These are phyloP conservation scores for Achatina immaculata DNA, from an alignment of 1,140 invertebrate genomes.

Conservation along the genomic window DNA sequence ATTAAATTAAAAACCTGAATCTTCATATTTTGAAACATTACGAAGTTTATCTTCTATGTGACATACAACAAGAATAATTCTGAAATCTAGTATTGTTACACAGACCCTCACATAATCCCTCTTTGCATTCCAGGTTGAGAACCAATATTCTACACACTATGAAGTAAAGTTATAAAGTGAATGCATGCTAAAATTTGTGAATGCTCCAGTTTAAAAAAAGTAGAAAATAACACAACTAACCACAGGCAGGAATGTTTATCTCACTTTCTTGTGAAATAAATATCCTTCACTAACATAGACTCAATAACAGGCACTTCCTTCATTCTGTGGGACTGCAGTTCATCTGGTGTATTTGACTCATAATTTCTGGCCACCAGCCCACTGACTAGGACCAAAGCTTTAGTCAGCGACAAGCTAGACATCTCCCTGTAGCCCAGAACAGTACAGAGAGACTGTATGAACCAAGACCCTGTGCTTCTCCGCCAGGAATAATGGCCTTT, in stretches of 20 bases:
- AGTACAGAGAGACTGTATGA: conserved; percentile 23
- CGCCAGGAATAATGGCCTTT: conserved; percentile 11
- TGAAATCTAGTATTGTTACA: no score
- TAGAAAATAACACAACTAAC: no score
- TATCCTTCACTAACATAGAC: conserved; percentile 18
- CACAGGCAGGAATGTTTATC: background rate
- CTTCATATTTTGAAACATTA: no score
- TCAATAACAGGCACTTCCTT: conserved; percentile 13
- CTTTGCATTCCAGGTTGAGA: no score
- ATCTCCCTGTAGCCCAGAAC: background rate
- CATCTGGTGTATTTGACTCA: conserved; percentile 13
- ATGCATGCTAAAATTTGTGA: no score
- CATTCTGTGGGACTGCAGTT: background rate
- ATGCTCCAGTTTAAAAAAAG: no score
- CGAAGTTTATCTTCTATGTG: no score
- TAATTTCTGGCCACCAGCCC: background rate
- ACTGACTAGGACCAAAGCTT: background rate
- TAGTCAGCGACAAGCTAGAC: background rate
- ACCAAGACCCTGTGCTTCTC: conserved; percentile 4
- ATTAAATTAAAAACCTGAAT: no score
- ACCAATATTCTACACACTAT: no score
- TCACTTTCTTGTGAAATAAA: conserved; percentile 11
- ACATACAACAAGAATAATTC: no score
- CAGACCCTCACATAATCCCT: no score
- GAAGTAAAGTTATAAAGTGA: no score